Conservation (phyloP, 1,140 invertebrate genomes). For the Chelonus insularis region DNA sequence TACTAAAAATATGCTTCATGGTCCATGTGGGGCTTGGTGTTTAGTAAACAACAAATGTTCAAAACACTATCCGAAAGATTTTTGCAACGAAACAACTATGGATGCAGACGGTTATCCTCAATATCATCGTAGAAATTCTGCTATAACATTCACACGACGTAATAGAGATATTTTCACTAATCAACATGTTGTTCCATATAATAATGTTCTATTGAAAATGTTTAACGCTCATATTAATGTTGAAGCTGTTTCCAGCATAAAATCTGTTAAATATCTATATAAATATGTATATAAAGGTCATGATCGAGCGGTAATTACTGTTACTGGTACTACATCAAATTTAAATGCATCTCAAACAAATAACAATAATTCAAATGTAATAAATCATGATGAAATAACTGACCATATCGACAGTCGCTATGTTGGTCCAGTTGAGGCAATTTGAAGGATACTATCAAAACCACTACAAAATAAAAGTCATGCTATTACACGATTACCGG, state of each 20-base stretch:
- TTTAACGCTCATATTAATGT: slow-evolving; percentile 23
- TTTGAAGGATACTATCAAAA: background rate
- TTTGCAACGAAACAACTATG: slow-evolving; percentile 4
- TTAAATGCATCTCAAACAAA: no score
- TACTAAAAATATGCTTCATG: slow-evolving; percentile 37
- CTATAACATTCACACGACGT: background rate
- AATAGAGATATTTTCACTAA: background rate
- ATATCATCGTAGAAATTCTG: slow-evolving; percentile 3
- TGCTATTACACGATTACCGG: background rate
- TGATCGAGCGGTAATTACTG: background rate
- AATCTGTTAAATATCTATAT: slow-evolving; percentile 16
- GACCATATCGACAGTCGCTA: slow-evolving; percentile 1
- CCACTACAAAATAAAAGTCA: slow-evolving; percentile 7
- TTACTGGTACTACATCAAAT: no score
- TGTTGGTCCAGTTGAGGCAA: slow-evolving; percentile 1
- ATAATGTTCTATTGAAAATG: slow-evolving; percentile 5
- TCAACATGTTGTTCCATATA: slow-evolving; percentile 21
- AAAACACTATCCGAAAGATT: slow-evolving; percentile 39
- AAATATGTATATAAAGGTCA: slow-evolving; percentile 18
- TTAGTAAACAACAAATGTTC: slow-evolving; percentile 32
- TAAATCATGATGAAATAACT: slow-evolving; percentile 10
- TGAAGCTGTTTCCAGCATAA: slow-evolving; percentile 15
- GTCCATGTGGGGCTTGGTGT: slow-evolving; percentile 41
- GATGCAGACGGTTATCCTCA: slow-evolving; percentile 2
- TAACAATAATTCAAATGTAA: background rate